These are phyloP conservation scores for Carlito syrichta DNA, from an alignment of 2,113 vertebrate genomes.

Conservation along the genomic window DNA sequence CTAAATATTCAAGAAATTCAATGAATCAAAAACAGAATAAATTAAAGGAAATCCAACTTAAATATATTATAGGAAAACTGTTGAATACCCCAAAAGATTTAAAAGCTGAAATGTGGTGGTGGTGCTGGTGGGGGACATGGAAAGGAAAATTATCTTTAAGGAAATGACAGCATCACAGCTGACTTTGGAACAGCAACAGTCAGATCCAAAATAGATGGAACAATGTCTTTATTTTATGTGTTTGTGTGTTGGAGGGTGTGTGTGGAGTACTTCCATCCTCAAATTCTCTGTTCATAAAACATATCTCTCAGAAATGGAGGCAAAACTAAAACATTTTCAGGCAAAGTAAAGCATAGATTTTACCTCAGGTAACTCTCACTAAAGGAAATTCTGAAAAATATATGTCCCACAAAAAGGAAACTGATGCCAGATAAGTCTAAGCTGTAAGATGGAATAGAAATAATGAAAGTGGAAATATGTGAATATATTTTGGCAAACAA, in stretches of 20 bases:
- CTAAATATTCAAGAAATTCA: not conserved
- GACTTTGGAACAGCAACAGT: not conserved
- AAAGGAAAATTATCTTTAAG: not conserved
- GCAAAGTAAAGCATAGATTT: conserved; percentile 6
- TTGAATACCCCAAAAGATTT: not conserved
- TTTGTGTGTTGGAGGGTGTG: not conserved
- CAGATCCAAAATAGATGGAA: not conserved
- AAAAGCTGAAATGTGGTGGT: not conserved
- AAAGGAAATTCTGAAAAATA: conserved; percentile 14
- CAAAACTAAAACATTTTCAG: not conserved
- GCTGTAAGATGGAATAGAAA: not conserved
- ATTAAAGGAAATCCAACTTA: not conserved
- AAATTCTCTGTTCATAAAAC: not conserved
- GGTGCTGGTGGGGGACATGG: not conserved
- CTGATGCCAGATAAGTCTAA: not conserved
- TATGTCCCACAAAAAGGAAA: not conserved
- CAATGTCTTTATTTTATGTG: not conserved
- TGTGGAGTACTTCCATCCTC: not conserved
- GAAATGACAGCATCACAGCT: not conserved
- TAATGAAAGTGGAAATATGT: not conserved
- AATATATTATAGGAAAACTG: not conserved
- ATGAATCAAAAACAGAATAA: not conserved
- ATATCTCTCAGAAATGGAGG: not conserved
- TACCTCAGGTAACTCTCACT: not conserved
- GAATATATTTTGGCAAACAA: not conserved